Evolutionary conservation across 92 coral and sea anemone genomes (phyloP).

Genomic region (Zoanthus gigantus): DNA sequence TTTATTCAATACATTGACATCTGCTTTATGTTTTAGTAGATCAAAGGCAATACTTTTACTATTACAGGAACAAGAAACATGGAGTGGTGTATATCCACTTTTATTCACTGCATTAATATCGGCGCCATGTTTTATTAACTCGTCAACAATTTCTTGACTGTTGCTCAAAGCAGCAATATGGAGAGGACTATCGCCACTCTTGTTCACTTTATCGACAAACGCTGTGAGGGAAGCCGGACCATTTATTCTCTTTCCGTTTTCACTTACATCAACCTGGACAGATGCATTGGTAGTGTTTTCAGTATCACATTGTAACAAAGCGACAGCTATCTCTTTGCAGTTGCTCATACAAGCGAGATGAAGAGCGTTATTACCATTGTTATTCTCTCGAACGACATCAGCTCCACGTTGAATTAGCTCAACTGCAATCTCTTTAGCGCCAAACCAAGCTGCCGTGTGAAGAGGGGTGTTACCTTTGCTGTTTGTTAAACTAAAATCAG

Average conservation of each 20-base stretch:
- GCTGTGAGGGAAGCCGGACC: neutral
- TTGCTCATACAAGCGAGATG: conserved; percentile 17
- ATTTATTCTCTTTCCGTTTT: neutral
- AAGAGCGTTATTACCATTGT: neutral
- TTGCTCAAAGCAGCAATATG: neutral
- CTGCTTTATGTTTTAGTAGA: neutral
- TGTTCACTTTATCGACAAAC: conserved; percentile 1
- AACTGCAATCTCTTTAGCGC: neutral
- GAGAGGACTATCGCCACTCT: neutral
- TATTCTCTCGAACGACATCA: neutral
- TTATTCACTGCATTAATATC: conserved; percentile 7
- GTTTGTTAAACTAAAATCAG: neutral
- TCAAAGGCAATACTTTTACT: neutral
- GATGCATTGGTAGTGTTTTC: neutral
- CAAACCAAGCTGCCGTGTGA: neutral
- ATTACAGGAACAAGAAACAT: neutral
- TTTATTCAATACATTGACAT: neutral
- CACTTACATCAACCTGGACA: neutral
- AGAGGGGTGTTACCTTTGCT: conserved; percentile 12
- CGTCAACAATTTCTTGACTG: conserved; percentile 8
- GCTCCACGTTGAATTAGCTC: neutral
- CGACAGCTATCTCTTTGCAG: conserved; percentile 6
- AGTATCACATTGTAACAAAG: neutral
- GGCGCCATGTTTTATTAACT: neutral
- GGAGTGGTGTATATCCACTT: conserved; percentile 2